Evolutionary conservation across 2,888 invertebrate species (phyloP).

Genomic region (Auanema freiburgensis): DNA sequence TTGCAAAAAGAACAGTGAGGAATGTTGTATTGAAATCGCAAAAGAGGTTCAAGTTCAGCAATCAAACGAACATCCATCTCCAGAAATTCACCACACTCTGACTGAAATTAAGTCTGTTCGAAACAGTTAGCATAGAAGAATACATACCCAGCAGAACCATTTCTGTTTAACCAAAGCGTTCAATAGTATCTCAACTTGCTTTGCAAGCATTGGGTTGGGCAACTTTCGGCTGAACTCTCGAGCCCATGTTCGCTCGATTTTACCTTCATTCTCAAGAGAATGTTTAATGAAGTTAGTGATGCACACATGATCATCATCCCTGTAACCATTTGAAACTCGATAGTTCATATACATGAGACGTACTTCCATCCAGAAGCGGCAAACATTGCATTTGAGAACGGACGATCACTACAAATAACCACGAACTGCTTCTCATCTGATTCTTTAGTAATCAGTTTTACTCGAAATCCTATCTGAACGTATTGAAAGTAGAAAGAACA

Average conservation of each 20-base stretch:
- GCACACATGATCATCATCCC: conserved; percentile 1
- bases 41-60: conserved; percentile 6
- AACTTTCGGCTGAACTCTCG: too few species aligned
- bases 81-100: background rate
- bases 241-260: conserved; percentile 3
- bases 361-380: conserved; percentile 1
- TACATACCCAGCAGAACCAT: background rate
- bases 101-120: background rate
- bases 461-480: conserved; percentile 8
- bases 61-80: conserved; percentile 7
- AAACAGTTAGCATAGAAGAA: background rate
- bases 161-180: too few species aligned
- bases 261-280: background rate
- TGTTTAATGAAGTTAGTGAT: conserved; percentile 6
- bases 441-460: background rate
- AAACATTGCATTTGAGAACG: background rate
- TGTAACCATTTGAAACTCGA: background rate
- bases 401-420: conserved; percentile 3
- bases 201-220: too few species aligned
- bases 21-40: conserved; percentile 2
- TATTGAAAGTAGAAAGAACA: background rate
- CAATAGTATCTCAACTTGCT: too few species aligned
- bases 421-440: conserved; percentile 1
- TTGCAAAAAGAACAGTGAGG: conserved; percentile 4
- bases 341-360: background rate